Evolutionary conservation across 2,888 invertebrate genomes (phyloP), one percentile per base, ranked within the genome.

Genomic region (Thymelicus acteon): DNA sequence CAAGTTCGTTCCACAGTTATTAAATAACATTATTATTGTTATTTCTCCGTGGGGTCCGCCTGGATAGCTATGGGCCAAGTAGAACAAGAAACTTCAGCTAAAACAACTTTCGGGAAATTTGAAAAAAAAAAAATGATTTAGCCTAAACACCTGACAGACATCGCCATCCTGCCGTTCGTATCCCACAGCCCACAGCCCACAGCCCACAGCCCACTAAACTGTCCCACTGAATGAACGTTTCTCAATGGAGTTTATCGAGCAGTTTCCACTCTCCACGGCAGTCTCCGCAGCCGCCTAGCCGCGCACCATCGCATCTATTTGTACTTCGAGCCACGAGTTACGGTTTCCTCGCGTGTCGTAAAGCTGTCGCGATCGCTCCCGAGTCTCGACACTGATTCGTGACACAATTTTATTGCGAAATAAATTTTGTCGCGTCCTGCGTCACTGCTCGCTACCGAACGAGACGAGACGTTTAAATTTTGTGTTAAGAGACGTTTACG

Each of bases 331-430:
- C 10, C 47, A 58, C 62, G 49, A 58, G 69, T 64, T 63, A 70
- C 60, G 69, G 60, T 70, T 70, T 70, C 69, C 69, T 58, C 39
- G 49, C 60, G 60, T 70, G 60, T 70, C 70, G 70, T 70, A 70
- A 65, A 70, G n/a, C 64, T 65, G 70, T 70, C 70, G 63, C 37
- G 49, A 70, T 65, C 58, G 64, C 64, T 65, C 64, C 40, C 64
- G 60, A 65, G 60, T 65, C 64, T 49, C 64, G 60, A 65, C 64
- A 64, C 70, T 60, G 70, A 65, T 70, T 60, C 60, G 49, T 63
- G 64, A 70, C 52, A 70, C 60, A 60, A 60, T 64, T 70, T 70
- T 70, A 65, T 70, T 70, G 64, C 70, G 39, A 60, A 70, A 70
- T 70, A 70, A 70, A 70, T 65, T 65, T 44, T 4, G 19, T 58